Conservation (phyloP, 92 coral and sea anemone species). For the Heteractis magnifica region DNA sequence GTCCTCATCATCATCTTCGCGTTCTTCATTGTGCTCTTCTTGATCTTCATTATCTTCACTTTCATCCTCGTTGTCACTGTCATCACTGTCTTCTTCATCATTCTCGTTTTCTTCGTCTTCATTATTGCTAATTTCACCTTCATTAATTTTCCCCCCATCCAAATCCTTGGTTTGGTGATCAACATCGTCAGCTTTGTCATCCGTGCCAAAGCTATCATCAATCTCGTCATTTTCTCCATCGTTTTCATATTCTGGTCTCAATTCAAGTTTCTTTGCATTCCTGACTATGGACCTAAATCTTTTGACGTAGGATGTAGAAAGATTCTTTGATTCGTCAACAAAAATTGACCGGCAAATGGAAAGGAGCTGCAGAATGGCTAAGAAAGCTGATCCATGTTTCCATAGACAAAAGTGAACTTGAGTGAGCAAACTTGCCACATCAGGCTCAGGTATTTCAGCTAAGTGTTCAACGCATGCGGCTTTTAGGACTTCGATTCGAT, state of each 20-base stretch:
- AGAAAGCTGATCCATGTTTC: conserved; percentile 35
- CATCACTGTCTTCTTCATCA: background rate
- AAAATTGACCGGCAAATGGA: conserved; percentile 19
- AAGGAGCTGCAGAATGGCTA: conserved; percentile 44
- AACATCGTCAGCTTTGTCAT: background rate
- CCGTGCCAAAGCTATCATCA: background rate
- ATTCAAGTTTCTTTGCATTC: background rate
- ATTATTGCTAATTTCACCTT: conserved; percentile 1
- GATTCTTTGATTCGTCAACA: conserved; percentile 16
- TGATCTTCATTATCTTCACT: background rate
- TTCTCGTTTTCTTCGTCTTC: background rate
- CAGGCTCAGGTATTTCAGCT: conserved; percentile 10
- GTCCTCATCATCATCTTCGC: too few species aligned
- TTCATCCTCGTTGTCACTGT: background rate
- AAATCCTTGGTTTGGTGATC: background rate
- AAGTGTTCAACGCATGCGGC: conserved; percentile 50
- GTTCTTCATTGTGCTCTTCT: too few species aligned
- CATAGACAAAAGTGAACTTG: conserved; percentile 42
- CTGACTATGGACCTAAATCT: conserved; percentile 5
- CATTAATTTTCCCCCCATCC: background rate
- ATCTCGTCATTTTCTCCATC: conserved; percentile 12
- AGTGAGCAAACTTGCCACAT: conserved; percentile 17
- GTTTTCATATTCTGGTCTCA: background rate
- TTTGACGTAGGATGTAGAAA: conserved; percentile 20
- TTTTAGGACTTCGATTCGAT: conserved; percentile 37